Evolutionary conservation across 2,113 vertebrate genomes (phyloP).

Genomic region (Argyrosomus japonicus): DNA sequence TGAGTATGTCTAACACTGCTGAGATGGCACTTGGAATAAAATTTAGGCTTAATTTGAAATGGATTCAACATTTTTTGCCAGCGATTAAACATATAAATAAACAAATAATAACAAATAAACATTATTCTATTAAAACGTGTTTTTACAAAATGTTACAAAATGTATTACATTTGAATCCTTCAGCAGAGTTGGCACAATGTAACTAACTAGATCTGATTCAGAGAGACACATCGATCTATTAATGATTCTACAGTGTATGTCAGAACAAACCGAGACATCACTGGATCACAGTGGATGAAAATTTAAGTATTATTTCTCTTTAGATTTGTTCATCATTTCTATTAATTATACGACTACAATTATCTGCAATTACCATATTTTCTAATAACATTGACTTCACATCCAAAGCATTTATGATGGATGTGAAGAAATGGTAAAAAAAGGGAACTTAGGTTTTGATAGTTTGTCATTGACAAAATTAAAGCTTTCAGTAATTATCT

Average conservation of each 20-base stretch:
- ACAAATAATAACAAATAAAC: too few species aligned
- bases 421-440: too few species aligned
- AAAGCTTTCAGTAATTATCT: too few species aligned
- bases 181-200: too few species aligned
- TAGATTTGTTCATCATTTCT: background rate
- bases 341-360: background rate
- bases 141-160: background rate
- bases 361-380: background rate
- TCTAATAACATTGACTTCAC: background rate
- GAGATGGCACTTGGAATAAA: background rate
- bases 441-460: background rate
- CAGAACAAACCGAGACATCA: background rate
- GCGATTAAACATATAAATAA: background rate
- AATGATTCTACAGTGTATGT: background rate
- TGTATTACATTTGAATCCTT: background rate
- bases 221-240: background rate
- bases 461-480: too few species aligned
- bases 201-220: too few species aligned
- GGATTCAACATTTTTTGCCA: background rate
- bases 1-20: background rate
- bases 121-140: background rate
- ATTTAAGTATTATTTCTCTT: background rate
- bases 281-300: background rate
- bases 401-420: background rate
- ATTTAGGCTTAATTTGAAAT: slow-evolving; percentile 1